Percentiles rank a stretch among this genome's conserved stretches.
phyloP scores from a whole-genome alignment of 2,797 vertebrate species.

The Characodon lateralis region DNA sequence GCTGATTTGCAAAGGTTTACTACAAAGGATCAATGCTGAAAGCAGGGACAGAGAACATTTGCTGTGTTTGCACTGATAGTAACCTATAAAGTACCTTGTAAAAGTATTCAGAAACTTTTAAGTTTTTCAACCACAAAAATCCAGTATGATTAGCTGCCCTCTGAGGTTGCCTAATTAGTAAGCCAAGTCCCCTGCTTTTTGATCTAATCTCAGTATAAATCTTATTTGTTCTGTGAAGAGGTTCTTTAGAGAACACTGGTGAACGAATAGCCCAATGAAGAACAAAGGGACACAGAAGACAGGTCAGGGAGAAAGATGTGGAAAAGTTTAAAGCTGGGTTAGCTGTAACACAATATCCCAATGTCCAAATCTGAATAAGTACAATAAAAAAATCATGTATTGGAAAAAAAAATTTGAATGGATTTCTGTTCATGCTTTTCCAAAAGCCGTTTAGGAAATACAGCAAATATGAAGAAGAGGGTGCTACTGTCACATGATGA shows the following conservation, averaged over 20 bases:
- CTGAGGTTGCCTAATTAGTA: neutral
- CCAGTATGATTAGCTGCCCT: neutral
- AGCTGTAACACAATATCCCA: too few relatives aligned
- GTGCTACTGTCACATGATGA: too few relatives aligned
- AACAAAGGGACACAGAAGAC: too few relatives aligned
- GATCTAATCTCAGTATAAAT: too few relatives aligned
- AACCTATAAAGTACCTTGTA: neutral
- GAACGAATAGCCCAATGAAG: neutral
- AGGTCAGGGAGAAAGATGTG: too few relatives aligned
- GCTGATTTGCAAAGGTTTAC: conserved; percentile 42
- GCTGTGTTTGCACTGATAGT: neutral
- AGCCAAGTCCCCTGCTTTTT: neutral
- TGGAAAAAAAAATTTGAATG: too few relatives aligned
- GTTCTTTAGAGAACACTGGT: neutral
- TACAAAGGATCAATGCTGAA: neutral
- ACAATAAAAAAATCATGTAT: too few relatives aligned
- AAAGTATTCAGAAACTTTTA: neutral
- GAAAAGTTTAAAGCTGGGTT: too few relatives aligned
- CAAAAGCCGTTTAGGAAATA: too few relatives aligned
- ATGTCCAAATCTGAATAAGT: too few relatives aligned
- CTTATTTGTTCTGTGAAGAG: neutral
- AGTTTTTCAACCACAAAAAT: neutral
- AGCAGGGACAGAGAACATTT: neutral
- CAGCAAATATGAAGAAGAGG: too few relatives aligned
- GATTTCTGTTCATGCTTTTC: too few relatives aligned